phyloP scores from a whole-genome alignment of 2,888 invertebrate genomes.

The Hanleya hanleyi region DNA sequence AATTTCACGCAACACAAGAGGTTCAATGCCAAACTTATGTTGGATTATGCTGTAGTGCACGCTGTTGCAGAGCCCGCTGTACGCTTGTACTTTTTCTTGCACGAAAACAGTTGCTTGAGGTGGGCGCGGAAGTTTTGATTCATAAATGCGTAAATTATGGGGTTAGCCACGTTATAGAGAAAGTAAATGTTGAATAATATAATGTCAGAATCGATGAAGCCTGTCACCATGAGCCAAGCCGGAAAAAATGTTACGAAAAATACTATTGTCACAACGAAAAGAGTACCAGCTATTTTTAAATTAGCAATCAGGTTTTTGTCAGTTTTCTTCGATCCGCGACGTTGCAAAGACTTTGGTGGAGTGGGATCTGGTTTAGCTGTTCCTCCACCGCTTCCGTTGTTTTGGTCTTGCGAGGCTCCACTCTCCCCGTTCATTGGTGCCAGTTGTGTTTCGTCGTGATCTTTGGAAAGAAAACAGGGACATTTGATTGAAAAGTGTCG shows the following conservation, averaged over 20 bases:
- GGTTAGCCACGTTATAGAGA: slow-evolving; percentile 34
- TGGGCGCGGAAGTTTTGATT: slow-evolving; percentile 27
- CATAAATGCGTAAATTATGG: slow-evolving; percentile 35
- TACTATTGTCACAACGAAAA: slow-evolving; percentile 7
- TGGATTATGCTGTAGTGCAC: too few relatives aligned
- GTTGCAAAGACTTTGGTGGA: neutral
- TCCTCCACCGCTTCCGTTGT: neutral
- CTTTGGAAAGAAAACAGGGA: neutral
- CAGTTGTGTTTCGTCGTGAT: neutral
- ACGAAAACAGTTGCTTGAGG: neutral
- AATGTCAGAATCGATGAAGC: neutral
- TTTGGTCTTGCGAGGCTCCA: neutral
- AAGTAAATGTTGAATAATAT: slow-evolving; percentile 32
- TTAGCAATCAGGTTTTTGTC: slow-evolving; percentile 6
- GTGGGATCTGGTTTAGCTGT: neutral
- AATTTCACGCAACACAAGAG: too few relatives aligned
- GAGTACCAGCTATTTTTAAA: slow-evolving; percentile 9
- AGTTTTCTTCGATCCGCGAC: neutral
- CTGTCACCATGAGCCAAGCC: slow-evolving; percentile 4
- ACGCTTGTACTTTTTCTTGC: neutral
- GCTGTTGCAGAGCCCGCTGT: too few relatives aligned
- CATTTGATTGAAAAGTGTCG: neutral
- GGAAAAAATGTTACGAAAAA: slow-evolving; percentile 12
- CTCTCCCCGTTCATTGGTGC: slow-evolving; percentile 9
- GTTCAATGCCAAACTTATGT: too few relatives aligned